Base-by-base conservation (phyloP, 37 sponge, comb jelly and placozoan genomes). In the Geodia barretti region DNA sequence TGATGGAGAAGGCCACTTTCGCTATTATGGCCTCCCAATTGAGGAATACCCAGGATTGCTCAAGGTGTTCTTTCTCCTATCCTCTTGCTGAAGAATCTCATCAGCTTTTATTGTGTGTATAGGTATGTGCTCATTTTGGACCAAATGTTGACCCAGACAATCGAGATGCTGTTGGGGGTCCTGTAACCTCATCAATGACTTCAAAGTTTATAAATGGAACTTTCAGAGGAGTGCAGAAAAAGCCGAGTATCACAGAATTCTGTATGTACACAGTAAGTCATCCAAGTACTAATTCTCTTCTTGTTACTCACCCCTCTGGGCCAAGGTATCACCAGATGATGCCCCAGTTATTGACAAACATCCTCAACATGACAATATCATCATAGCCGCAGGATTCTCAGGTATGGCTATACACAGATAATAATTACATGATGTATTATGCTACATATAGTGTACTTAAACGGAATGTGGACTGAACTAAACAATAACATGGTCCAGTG, bases 21-120 rank as follows among this genome's bases (percentile, higher is more conserved):
- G 64, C 34, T 67, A 77, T 32, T 89, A 84, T 76, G 93, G 93
- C 1, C 3, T 88, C 37, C 93, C 93, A 25, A 38, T 84, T 1
- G 59, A 65, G 60, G 96, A 95, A 73, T 95, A 95, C 47, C 93
- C 96, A 30, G 96, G 93, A 20, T 69, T 92, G 1, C 3, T 89
- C 9, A 95, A 95, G 89, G 92, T 95, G 5, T 66, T 78, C 69
- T 23, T 21, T 23, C 19, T 11, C 17, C 19, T 11, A 20, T 58
- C 60, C 60, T 19, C 11, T 21, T 20, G 14, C 14, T 20, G 14
- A 21, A 59, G n/a, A n/a, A n/a, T n/a, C n/a, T n/a, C n/a, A n/a
- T n/a, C n/a, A n/a, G n/a, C n/a, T n/a, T n/a, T n/a, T 20, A 21
- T 59, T 58, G 60, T 21, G 60, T 58, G 60, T 58, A 58, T 30